These are phyloP conservation scores for Chelon labrosus DNA, from an alignment of 2,797 vertebrate species.

Conservation along the genomic window DNA sequence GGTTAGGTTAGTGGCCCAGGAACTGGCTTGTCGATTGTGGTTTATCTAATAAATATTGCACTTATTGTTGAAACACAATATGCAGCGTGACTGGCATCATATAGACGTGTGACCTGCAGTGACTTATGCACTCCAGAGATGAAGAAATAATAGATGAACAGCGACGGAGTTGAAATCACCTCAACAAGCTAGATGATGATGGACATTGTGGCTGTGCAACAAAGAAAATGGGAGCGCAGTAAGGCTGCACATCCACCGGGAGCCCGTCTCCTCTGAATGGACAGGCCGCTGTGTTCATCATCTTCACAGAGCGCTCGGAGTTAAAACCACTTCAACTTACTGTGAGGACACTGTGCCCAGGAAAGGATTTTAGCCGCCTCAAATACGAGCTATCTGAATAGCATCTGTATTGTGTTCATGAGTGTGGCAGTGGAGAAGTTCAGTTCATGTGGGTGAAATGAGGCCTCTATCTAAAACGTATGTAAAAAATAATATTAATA, in stretches of 20 bases:
- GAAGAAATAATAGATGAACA: constrained; percentile 7
- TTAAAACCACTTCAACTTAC: constrained; percentile 20
- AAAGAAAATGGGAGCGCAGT: constrained; percentile 30
- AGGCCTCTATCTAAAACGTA: constrained; percentile 17
- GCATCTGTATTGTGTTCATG: constrained; percentile 29
- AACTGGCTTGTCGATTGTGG: constrained; percentile 22
- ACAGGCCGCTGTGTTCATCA: constrained; percentile 10
- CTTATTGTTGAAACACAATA: constrained; percentile 28
- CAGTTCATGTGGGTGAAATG: constrained; percentile 23
- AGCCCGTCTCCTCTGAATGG: constrained; percentile 15
- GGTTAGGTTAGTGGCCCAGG: constrained; percentile 22
- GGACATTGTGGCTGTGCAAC: constrained; percentile 36
- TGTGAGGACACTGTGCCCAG: constrained; percentile 11
- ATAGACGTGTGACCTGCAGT: constrained; percentile 18
- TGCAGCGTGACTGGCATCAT: constrained; percentile 22
- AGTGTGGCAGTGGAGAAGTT: constrained; percentile 40
- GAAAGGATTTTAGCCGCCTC: constrained; percentile 10
- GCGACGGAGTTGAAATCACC: constrained; percentile 18
- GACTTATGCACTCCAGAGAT: constrained; percentile 12
- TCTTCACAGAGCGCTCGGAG: constrained; percentile 18
- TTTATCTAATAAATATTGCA: constrained; percentile 54
- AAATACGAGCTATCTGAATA: constrained; percentile 32
- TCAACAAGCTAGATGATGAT: constrained; percentile 21
- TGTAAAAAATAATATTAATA: constrained; percentile 7
- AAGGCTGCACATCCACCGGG: constrained; percentile 50